Evolutionary conservation across 2,888 invertebrate species (phyloP).

Genomic region (Drosophila mimica): DNA sequence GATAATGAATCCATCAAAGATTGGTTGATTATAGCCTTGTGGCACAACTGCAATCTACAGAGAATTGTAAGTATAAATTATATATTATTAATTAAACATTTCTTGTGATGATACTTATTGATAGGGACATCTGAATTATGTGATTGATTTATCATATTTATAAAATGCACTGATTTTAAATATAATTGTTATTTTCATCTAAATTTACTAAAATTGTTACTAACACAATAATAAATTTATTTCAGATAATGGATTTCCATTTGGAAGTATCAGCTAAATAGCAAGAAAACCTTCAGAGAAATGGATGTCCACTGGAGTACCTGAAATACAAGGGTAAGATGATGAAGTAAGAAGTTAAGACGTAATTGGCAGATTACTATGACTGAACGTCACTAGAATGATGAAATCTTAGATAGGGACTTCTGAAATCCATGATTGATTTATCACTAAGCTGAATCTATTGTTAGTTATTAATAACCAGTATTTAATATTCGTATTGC

Average conservation of each 20-base stretch:
- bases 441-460: neutral
- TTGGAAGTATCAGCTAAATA: neutral
- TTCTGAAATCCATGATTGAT: neutral
- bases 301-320: neutral
- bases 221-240: neutral
- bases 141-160: conserved; percentile 56
- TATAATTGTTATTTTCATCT: neutral
- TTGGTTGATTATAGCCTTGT: neutral
- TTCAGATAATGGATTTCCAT: neutral
- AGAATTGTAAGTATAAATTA: conserved; percentile 1
- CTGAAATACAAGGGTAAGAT: neutral
- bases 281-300: neutral
- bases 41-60: neutral
- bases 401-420: conserved; percentile 2
- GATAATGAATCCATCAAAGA: neutral
- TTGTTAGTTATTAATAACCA: neutral
- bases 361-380: neutral
- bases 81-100: neutral
- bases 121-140: conserved; percentile 64
- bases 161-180: conserved; percentile 24
- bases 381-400: neutral
- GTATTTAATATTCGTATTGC: neutral
- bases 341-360: neutral
- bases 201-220: neutral
- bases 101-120: conserved; percentile 49